Evolutionary conservation across 2,797 vertebrate species (phyloP), one percentile per base, ranked within the genome.

Genomic region (Sebastes cheni): DNA sequence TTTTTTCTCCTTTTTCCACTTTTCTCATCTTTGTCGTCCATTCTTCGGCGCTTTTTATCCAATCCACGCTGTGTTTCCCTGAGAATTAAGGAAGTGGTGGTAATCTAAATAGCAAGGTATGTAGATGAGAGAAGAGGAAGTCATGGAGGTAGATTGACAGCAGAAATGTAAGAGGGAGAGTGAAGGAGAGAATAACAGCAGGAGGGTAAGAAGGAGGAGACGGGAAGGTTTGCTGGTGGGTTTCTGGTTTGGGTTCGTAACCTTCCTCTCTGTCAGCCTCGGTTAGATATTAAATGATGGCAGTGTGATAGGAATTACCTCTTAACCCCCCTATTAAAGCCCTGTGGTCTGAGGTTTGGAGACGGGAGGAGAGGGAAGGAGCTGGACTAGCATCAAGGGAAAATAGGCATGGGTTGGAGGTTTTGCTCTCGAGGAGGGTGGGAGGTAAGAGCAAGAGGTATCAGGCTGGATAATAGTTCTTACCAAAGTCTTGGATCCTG

Each of bases 301-400:
- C 91, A 92, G 93, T 90, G 88, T 90, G 92, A 95, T 93, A 93
- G 91, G 91, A 95, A 93, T 91, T 88, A 93, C 91, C 90, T 94
- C 89, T 86, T 92, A 95, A 93, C 92, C 93, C 92, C 89, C 90
- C 90, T 78, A 92, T 94, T 93, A 94, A 94, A 95, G 92, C 86
- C 67, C 86, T 92, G 94, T 52, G 94, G 94, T 94, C 89, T 94
- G 91, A 94, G 94, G 91, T 90, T 90, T 90, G 80, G 89, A 90
- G 87, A 85, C 65, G 68, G 87, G 77, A 64, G 82, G 83, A 88
- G 84, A 88, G 86, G 80, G 82, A 84, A 74, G 85, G 80, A 86
- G 89, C 85, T 91, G 91, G 91, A 89, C 85, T 34, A 64, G 83
- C 81, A 83, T 91, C 72, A 88, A 86, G 83, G 84, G 81, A 78